Evolutionary conservation across 1,140 invertebrate genomes (phyloP).

Genomic region (Megalonaias nervosa): DNA sequence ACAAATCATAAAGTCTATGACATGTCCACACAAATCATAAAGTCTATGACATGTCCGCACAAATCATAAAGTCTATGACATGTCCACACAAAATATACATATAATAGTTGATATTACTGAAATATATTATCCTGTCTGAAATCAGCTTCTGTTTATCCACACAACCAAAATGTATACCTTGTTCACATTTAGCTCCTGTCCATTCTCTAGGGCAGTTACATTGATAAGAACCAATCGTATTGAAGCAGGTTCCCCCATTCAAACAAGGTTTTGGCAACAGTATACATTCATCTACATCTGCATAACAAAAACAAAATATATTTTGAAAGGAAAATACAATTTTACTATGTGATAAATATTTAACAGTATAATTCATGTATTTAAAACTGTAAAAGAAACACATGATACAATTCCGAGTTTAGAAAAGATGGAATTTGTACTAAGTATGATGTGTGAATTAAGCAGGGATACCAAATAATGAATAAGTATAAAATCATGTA

Average conservation of each 20-base stretch:
- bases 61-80: too few relatives aligned
- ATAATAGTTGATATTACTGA: not conserved
- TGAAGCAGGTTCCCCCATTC: conserved; percentile 26
- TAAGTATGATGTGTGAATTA: too few relatives aligned
- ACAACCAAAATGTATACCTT: conserved; percentile 18
- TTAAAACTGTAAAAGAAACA: too few relatives aligned
- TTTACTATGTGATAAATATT: too few relatives aligned
- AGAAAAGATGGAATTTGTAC: too few relatives aligned
- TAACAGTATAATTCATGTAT: too few relatives aligned
- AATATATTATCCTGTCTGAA: not conserved
- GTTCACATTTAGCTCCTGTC: conserved; percentile 25
- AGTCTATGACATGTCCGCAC: not conserved
- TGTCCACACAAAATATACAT: not conserved
- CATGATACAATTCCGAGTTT: too few relatives aligned
- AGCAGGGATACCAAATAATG: too few relatives aligned
- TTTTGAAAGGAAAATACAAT: not conserved
- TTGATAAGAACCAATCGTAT: conserved; percentile 30
- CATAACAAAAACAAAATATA: not conserved
- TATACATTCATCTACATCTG: conserved; percentile 35
- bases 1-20: not conserved
- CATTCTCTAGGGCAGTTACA: conserved; percentile 27
- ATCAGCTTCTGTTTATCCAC: conserved; percentile 56
- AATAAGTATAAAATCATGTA: too few relatives aligned
- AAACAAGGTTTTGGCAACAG: conserved; percentile 12
- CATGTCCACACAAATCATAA: not conserved